phyloP scores from a whole-genome alignment of 2,888 invertebrate genomes.

The Drosophila kanekoi region DNA sequence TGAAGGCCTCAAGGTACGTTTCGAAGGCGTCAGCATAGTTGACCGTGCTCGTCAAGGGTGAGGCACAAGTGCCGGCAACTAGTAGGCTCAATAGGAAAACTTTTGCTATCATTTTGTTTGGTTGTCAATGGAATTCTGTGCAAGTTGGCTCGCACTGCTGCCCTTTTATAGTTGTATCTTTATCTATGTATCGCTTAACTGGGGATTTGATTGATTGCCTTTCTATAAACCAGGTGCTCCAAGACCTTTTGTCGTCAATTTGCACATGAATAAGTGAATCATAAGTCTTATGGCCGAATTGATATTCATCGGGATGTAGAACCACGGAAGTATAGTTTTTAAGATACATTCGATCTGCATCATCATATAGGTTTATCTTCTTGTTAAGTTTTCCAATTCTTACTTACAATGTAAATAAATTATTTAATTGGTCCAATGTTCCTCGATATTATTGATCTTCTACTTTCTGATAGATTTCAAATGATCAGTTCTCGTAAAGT shows the following conservation, averaged over 20 bases:
- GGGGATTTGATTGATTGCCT: conserved; percentile 34
- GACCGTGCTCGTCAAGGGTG: conserved; percentile 17
- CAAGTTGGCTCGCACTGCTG: not conserved
- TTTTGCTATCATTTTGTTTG: conserved; percentile 43
- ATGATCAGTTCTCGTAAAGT: no score
- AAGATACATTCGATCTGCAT: no score
- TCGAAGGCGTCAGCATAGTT: conserved; percentile 55
- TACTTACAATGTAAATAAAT: no score
- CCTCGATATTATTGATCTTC: no score
- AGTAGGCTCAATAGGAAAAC: conserved; percentile 40
- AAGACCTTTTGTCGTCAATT: not conserved
- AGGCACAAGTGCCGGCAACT: conserved; percentile 21
- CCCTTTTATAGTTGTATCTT: conserved; percentile 20
- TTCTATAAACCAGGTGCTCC: not conserved
- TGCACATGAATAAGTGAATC: conserved; percentile 4
- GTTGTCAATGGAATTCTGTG: conserved; percentile 7
- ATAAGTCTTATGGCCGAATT: conserved; percentile 1
- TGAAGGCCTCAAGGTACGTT: conserved; percentile 45
- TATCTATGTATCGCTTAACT: conserved; percentile 14
- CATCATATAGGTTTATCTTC: no score
- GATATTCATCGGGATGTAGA: not conserved
- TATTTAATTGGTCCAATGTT: no score
- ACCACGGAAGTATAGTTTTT: no score
- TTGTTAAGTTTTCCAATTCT: no score
- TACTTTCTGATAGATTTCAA: no score